phyloP scores from a whole-genome alignment of 2,113 vertebrate genomes.

The Corydoras sp. region DNA sequence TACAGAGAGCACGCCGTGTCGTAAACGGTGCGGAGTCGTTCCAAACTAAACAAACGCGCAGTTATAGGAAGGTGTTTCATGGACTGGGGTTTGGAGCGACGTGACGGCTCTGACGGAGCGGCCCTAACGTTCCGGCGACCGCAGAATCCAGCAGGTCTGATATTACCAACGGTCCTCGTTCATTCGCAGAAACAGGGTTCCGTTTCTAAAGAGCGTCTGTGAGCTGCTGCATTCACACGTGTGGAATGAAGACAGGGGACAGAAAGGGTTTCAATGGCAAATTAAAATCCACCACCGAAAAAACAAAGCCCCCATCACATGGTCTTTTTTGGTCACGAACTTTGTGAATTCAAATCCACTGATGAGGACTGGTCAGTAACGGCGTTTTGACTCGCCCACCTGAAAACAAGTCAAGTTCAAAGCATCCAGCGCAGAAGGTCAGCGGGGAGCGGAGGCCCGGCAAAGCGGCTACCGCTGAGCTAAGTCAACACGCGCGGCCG shows the following conservation, averaged over 20 bases:
- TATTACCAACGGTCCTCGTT: too few relatives aligned
- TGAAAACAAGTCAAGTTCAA: constrained; percentile 2
- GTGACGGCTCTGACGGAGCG: neutral
- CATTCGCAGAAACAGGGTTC: too few relatives aligned
- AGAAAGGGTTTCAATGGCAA: constrained; percentile 1
- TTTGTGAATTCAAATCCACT: neutral
- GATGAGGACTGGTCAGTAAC: too few relatives aligned
- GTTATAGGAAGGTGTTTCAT: constrained; percentile 14
- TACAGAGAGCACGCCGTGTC: constrained; percentile 23
- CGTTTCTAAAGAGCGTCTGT: neutral
- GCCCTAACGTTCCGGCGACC: neutral
- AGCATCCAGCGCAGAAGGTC: neutral
- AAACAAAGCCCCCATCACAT: constrained; percentile 14
- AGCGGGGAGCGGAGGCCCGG: neutral
- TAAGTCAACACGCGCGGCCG: constrained; percentile 20
- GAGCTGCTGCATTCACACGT: constrained; percentile 10
- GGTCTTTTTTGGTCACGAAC: constrained; percentile 51
- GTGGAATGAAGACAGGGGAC: neutral
- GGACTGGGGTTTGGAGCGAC: constrained; percentile 15
- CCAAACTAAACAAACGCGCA: constrained; percentile 29
- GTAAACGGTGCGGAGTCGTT: constrained; percentile 25
- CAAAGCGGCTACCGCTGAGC: constrained; percentile 9
- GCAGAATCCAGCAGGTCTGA: neutral
- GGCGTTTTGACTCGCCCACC: too few relatives aligned
- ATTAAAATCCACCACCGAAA: constrained; percentile 5